Percentiles rank a stretch among this genome's conserved stretches.
Conservation (phyloP, 2,797 vertebrate genomes). For the Darevskia nairensis region DNA sequence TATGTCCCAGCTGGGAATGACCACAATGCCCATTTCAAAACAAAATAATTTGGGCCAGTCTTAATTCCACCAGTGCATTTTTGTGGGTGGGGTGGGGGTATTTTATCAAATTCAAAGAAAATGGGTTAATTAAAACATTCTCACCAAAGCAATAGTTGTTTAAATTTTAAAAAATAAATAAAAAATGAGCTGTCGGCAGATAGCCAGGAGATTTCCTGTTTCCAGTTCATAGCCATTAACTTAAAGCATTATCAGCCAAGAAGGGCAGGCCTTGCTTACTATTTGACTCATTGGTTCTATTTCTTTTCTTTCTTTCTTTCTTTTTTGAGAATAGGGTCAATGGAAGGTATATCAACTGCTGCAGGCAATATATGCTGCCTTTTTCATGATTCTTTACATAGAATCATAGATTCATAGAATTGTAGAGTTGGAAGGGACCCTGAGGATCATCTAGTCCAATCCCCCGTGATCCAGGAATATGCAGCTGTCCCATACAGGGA, state of each 20-base stretch:
- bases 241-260: neutral
- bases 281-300: fast-evolving
- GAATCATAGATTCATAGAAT: too few relatives aligned
- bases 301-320: too few relatives aligned
- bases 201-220: neutral
- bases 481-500: too few relatives aligned
- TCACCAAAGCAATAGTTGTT: neutral
- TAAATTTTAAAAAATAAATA: neutral
- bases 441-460: neutral
- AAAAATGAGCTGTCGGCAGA: fast-evolving
- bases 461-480: too few relatives aligned
- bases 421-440: too few relatives aligned
- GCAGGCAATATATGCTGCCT: fast-evolving
- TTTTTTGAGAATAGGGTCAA: neutral
- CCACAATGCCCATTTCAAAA: neutral
- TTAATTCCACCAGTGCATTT: too few relatives aligned
- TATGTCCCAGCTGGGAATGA: neutral
- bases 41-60: neutral
- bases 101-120: fast-evolving
- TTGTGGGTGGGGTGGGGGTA: neutral
- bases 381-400: neutral
- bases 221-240: neutral
- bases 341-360: neutral
- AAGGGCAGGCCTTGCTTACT: fast-evolving
- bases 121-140: fast-evolving